These are phyloP conservation scores for Cyprinus carpio DNA, from an alignment of 2,113 vertebrate species.

Conservation along the genomic window DNA sequence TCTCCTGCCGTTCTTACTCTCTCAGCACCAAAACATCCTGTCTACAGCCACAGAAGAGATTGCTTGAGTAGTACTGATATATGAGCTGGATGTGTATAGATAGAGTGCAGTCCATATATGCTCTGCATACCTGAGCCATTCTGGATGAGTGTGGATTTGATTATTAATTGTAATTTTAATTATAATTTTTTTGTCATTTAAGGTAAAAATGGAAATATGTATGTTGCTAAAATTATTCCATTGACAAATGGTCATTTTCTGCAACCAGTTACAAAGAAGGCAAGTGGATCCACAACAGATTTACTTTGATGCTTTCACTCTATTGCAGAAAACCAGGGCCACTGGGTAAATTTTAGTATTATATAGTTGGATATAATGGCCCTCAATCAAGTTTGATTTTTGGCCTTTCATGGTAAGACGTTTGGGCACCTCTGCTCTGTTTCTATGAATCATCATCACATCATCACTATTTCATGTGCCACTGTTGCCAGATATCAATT, in stretches of 20 bases:
- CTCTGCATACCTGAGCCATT: not conserved
- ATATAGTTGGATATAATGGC: too few relatives aligned
- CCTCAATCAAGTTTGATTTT: not conserved
- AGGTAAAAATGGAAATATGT: not conserved
- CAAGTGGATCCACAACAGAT: too few relatives aligned
- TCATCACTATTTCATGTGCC: not conserved
- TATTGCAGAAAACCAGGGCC: too few relatives aligned
- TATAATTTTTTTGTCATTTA: not conserved
- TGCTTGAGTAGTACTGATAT: not conserved
- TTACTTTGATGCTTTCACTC: too few relatives aligned
- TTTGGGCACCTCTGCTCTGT: not conserved
- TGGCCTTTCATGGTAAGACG: not conserved
- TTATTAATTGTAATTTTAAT: not conserved
- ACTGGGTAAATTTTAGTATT: too few relatives aligned
- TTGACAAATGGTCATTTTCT: too few relatives aligned
- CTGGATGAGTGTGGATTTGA: not conserved
- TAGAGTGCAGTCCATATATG: not conserved
- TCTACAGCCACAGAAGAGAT: not conserved
- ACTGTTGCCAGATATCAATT: too few relatives aligned
- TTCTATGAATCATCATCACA: not conserved
- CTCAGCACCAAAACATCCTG: constrained; percentile 49
- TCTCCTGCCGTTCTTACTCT: constrained; percentile 64
- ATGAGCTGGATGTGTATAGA: not conserved
- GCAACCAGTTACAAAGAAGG: too few relatives aligned
- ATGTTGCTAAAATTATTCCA: too few relatives aligned